Base-by-base conservation (phyloP, 2,797 vertebrate species). In the Sebastolobus alascanus region DNA sequence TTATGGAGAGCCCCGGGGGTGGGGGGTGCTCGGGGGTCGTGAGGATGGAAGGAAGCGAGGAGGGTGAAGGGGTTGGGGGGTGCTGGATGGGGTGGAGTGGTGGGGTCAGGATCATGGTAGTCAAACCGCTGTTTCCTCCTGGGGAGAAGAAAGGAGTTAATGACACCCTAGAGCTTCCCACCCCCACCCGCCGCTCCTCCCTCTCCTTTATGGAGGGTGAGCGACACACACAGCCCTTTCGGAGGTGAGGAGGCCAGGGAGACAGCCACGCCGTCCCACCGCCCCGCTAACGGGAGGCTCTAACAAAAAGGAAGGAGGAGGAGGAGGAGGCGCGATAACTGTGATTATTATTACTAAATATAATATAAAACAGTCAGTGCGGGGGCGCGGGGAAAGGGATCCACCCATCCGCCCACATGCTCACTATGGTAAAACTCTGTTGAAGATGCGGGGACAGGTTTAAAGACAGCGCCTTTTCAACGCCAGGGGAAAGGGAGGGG, bases 281-380 rank as follows among this genome's bases (percentile, higher is more conserved):
- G 83, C 84, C 86, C 89, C 82, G 70, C 82, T 81, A 76, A 82
- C 88, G 69, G 90, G 90, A 87, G 83, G 76, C 84, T 92, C 84
- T 79, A 91, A 94, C 92, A 92, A 93, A 93, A 92, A 91, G 85
- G 84, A 84, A 89, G 91, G 86, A 91, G 93, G 91, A 91, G 70
- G 80, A 75, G 84, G 88, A 90, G 91, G 86, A 90, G 91, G 87
- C 50, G 65, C 84, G 82, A 95, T 94, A 92, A 93, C 94, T 94
- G 94, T 95, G 93, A 96, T 96, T 95, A 96, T 95, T 95, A 95
- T 94, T 93, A 94, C 93, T 94, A 95, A 94, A 95, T 95, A 95
- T 95, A 95, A 95, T 95, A 95, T 94, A 89, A 95, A 90, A 92
- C 89, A 88, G 93, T 90, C 87, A 85, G 86, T 84, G 90, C 72